Evolutionary conservation across 2,888 invertebrate species (phyloP).

Genomic region (Galerucella nymphaeae): DNA sequence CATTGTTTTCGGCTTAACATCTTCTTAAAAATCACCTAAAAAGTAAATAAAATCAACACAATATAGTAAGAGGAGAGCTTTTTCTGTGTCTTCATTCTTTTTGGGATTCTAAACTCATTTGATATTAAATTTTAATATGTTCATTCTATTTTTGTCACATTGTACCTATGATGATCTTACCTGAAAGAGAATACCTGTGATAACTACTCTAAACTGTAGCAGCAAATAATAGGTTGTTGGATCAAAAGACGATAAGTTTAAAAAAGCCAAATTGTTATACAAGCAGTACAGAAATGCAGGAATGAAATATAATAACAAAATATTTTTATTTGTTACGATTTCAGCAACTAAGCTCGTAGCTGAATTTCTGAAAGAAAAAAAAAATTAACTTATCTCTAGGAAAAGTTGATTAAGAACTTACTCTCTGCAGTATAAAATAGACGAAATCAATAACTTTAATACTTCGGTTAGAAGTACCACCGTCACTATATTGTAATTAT

Average conservation of each 20-base stretch:
- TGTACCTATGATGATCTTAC: too few species aligned
- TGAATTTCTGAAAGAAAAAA: constrained; percentile 67
- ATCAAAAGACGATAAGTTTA: constrained; percentile 90
- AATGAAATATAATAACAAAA: constrained; percentile 85
- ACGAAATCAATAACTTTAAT: constrained; percentile 82
- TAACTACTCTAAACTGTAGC: constrained; percentile 89
- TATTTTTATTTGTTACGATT: constrained; percentile 70
- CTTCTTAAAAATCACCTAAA: constrained; percentile 87
- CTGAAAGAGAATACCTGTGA: constrained; percentile 93
- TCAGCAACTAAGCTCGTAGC: constrained; percentile 69
- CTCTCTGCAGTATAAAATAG: constrained; percentile 77
- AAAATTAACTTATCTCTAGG: constrained; percentile 15
- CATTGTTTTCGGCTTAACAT: constrained; percentile 85
- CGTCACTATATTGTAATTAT: constrained; percentile 88
- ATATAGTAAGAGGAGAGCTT: too few species aligned
- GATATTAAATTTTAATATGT: too few species aligned
- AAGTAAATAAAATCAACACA: constrained; percentile 48
- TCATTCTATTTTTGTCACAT: too few species aligned
- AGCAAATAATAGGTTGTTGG: constrained; percentile 94
- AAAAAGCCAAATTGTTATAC: constrained; percentile 93
- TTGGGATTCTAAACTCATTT: too few species aligned
- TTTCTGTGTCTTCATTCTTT: too few species aligned
- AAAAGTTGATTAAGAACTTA: constrained; percentile 60
- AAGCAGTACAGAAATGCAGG: constrained; percentile 92
- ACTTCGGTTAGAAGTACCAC: constrained; percentile 91